These are phyloP conservation scores for Eupithecia centaureata DNA, from an alignment of 2,888 invertebrate genomes.

Conservation along the genomic window DNA sequence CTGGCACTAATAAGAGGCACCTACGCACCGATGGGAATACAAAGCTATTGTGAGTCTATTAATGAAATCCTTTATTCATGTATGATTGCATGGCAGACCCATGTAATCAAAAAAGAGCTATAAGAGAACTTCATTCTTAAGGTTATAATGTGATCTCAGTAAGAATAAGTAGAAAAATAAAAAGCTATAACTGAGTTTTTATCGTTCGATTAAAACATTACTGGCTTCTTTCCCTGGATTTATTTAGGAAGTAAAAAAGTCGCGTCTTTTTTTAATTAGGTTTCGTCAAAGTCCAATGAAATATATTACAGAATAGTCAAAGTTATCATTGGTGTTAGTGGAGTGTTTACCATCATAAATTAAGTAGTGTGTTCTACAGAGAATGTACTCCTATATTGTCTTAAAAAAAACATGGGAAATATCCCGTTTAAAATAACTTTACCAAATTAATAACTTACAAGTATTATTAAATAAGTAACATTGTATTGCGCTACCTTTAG, in stretches of 20 bases:
- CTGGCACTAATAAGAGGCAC: constrained; percentile 34
- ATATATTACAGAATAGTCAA: too few relatives aligned
- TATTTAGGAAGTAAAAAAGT: background rate
- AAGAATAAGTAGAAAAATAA: background rate
- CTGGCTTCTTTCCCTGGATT: background rate
- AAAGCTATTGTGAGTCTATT: constrained; percentile 37
- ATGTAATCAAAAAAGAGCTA: constrained; percentile 27
- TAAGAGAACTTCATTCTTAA: constrained; percentile 15
- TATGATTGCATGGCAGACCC: constrained; percentile 30
- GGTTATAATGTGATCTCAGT: constrained; percentile 19
- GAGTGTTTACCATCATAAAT: too few relatives aligned
- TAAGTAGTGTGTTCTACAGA: too few relatives aligned
- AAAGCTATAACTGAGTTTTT: background rate
- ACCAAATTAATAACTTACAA: too few relatives aligned
- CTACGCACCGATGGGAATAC: constrained; percentile 38
- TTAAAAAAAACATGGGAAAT: too few relatives aligned
- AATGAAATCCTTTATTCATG: constrained; percentile 41
- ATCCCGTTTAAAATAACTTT: too few relatives aligned
- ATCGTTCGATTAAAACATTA: background rate
- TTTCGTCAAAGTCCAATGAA: too few relatives aligned
- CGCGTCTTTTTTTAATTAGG: too few relatives aligned
- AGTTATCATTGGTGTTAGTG: too few relatives aligned
- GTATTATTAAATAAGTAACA: too few relatives aligned
- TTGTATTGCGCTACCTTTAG: too few relatives aligned
- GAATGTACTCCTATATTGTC: too few relatives aligned